Conservation (phyloP, 2,888 invertebrate genomes). For the Tridacna crocea region DNA sequence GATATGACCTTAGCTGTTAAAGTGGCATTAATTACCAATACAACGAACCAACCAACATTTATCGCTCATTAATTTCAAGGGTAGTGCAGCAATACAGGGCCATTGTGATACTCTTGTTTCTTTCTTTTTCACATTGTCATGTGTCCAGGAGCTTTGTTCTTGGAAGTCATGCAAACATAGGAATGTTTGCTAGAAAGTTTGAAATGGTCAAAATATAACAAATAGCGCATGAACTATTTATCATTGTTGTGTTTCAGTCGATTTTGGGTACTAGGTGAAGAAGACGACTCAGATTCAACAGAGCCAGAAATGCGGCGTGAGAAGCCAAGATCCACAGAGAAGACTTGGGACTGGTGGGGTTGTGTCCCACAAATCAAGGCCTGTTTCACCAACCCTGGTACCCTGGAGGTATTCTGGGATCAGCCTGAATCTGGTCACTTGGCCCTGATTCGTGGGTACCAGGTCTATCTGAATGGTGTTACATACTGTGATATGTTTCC, state of each 20-base stretch:
- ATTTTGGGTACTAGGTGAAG: slow-evolving; percentile 79
- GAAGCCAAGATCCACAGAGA: slow-evolving; percentile 40
- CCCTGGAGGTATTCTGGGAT: slow-evolving; percentile 83
- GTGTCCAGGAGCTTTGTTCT: no score
- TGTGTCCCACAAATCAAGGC: slow-evolving; percentile 81
- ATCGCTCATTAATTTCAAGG: no score
- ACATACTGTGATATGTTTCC: slow-evolving; percentile 82
- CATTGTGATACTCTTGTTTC: no score
- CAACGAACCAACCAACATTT: no score
- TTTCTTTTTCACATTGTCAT: no score
- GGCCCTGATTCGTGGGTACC: slow-evolving; percentile 78
- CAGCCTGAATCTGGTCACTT: slow-evolving; percentile 59
- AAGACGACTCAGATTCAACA: slow-evolving; percentile 62
- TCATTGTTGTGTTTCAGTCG: slow-evolving; percentile 54
- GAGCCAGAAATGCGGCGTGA: slow-evolving; percentile 40
- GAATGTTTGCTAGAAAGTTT: no score
- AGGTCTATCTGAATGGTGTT: slow-evolving; percentile 83
- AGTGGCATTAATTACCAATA: no score
- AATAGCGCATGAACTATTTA: not conserved
- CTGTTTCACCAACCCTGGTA: slow-evolving; percentile 80
- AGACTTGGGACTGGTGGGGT: slow-evolving; percentile 78
- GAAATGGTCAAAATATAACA: no score
- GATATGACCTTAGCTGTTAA: no score
- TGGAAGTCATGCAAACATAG: no score
- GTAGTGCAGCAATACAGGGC: no score